These are phyloP conservation scores for Branchinecta lindahli DNA, from an alignment of 1,140 invertebrate species.

Conservation along the genomic window DNA sequence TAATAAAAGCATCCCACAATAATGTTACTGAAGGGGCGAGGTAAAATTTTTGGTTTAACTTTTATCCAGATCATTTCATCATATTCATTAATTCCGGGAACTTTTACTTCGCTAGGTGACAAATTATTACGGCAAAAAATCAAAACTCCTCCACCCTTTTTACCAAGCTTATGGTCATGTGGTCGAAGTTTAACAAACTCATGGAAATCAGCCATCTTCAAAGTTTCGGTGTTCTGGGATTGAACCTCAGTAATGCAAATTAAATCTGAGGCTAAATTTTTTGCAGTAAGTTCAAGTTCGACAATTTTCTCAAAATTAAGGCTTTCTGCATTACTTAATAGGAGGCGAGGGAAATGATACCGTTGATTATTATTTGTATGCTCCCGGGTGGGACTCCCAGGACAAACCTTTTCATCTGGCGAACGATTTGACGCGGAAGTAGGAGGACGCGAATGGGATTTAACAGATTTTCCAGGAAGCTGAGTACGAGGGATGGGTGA, in stretches of 20 bases:
- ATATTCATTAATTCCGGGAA: not conserved
- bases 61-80: conserved; percentile 1
- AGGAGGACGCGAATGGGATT: not conserved
- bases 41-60: conserved; percentile 5
- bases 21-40: not conserved
- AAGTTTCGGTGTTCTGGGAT: not conserved
- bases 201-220: conserved; percentile 3
- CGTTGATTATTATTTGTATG: conserved; percentile 1
- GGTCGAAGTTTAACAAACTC: not conserved
- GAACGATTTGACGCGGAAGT: not conserved
- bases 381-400: not conserved
- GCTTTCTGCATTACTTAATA: conserved; percentile 10
- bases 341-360: not conserved
- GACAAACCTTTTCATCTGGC: not conserved
- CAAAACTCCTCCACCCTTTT: not conserved
- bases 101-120: not conserved
- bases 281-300: not conserved
- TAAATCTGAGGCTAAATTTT: conserved; percentile 3
- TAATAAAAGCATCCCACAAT: not conserved
- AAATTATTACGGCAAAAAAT: not conserved
- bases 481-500: too few species aligned
- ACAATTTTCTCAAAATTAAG: not conserved
- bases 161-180: not conserved
- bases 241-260: conserved; percentile 8
- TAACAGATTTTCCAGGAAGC: too few species aligned